Percentiles rank a stretch among this genome's conserved stretches.
These are phyloP conservation scores for Elephas maximus DNA, from an alignment of 2,113 vertebrate genomes.

Conservation along the genomic window DNA sequence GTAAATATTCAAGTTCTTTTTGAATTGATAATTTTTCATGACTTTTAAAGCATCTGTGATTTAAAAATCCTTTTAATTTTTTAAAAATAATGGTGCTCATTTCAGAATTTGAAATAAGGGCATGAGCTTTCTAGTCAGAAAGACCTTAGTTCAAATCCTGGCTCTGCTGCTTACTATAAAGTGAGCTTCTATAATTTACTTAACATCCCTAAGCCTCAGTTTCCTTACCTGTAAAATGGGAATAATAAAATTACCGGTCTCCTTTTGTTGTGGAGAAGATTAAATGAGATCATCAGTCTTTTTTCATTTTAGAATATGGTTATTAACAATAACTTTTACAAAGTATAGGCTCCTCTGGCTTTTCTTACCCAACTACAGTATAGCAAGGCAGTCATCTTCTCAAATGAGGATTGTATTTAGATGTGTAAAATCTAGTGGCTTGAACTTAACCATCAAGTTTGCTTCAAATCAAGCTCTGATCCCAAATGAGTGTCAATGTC, in stretches of 20 bases:
- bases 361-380: background rate
- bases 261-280: background rate
- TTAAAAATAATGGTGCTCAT: background rate
- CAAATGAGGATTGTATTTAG: background rate
- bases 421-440: background rate
- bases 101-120: background rate
- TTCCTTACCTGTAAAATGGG: background rate
- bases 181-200: background rate
- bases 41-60: background rate
- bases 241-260: background rate
- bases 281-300: background rate
- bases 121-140: background rate
- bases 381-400: background rate
- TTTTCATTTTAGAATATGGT: background rate
- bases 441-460: slow-evolving; percentile 16
- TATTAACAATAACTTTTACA: background rate
- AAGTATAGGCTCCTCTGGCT: background rate
- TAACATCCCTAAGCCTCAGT: background rate
- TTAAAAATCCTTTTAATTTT: slow-evolving; percentile 35
- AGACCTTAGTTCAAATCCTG: background rate
- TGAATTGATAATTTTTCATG: slow-evolving; percentile 17
- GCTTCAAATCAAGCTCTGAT: slow-evolving; percentile 5
- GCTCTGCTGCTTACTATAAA: background rate
- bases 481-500: background rate
- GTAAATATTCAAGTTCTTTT: slow-evolving; percentile 45